Evolutionary conservation across 2,113 vertebrate genomes (phyloP), one percentile per base, ranked within the genome.

Genomic region (Bubalus kerabau): DNA sequence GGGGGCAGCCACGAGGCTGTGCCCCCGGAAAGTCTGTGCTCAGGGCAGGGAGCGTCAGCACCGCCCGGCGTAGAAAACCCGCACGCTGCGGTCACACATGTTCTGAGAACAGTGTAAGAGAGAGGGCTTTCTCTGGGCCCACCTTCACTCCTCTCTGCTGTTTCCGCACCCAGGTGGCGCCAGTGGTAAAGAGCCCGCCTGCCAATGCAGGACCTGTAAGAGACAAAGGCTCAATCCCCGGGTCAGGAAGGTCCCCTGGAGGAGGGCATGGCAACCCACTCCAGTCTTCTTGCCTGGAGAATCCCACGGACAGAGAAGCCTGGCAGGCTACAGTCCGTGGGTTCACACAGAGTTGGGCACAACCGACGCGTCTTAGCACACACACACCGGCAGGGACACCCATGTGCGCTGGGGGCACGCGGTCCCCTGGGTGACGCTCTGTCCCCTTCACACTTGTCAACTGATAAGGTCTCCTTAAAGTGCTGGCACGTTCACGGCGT

Each of bases 321-420:
- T 40, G n/a, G 67, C 2, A 2, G n/a, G 67, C 67, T 40, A 1
- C 19, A 71, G 67, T 40, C n/a, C 1, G 0, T 9, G 19, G 19
- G 19, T 11, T 71, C 2, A 0, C 67, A 71, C 5, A 40, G 64
- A 21, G 19, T 40, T 19, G 1, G 19, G 3, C 6, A 9, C 2
- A 0, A 23, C 67, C 40, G 19, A 40, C 6, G n/a, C 5, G 1
- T 71, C 67, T n/a, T 5, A 8, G 32, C 32, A 9, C 62, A 19
- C 62, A 7, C 5, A 4, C 88, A 32, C 13, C 3, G 4, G 13
- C 19, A 28, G 43, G 36, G 43, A 24, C 26, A 1, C 2, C 36
- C 4, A 28, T 15, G 26, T 0, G 8, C 17, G 0, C 36, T 12
- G 26, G 7, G 52, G 7, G 3, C 16, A 2, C 0, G 19, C 19